Evolutionary conservation across 1,140 invertebrate genomes (phyloP), one percentile per base, ranked within the genome.

Genomic region (Episyrphus balteatus): DNA sequence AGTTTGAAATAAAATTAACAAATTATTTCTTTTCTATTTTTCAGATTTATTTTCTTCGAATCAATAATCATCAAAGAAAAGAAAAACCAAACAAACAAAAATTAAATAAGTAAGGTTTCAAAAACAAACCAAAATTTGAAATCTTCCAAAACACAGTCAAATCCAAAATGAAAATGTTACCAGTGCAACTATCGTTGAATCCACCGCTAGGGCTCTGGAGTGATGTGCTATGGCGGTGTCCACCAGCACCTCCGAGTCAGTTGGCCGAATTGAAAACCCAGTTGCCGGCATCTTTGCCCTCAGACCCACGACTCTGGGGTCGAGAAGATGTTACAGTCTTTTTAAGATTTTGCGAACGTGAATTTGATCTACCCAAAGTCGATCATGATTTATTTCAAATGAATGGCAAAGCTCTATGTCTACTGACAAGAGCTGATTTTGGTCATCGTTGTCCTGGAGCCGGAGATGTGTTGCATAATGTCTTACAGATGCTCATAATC

Each of bases 381-480:
- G 88, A 94, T 62, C 84, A 90, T 77, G 90, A 94, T 58, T 82
- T 90, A 72, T 95, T 97, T 69, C 90, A 93, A 74, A 94, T 97
- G 90, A 97, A 97, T 69, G 93, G 92, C 82, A 94, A 94, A 73
- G 92, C 91, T 1, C 67, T 95, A 46, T 93, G 90, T 64, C 72
- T 97, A 33, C 70, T 95, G 46, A 93, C 86, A 15, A 87, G 93
- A 65, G 81, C 80, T 5, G 92, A 96, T 70, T 77, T 96, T 48
- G 87, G 84, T 6, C 91, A 93, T 59, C 75, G 92, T 47, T 89
- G 88, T 54, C 90, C 91, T 0, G 86, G 89, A 1, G 88, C 89
- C 14, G 92, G 92, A 1, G 92, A 96, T 65, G 83, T 97, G 8
- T 71, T 97, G 44, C 90, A 91, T 73, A 96, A 97, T 70, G 88